These are phyloP conservation scores for Verasper variegatus DNA, from an alignment of 2,113 vertebrate genomes.

Conservation along the genomic window DNA sequence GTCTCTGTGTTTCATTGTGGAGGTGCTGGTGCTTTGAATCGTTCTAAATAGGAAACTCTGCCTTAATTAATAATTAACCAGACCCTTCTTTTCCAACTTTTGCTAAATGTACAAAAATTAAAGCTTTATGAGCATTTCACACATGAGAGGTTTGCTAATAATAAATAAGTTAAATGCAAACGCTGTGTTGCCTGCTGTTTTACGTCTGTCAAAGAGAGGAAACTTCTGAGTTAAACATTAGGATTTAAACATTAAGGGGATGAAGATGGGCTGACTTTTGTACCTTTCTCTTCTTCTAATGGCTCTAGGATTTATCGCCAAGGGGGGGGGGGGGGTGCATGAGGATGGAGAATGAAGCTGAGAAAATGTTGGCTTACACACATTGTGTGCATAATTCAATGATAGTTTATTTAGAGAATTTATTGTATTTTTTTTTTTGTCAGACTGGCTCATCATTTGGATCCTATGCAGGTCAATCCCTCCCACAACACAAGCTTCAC, in stretches of 20 bases:
- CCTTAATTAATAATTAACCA: constrained; percentile 60
- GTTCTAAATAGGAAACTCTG: constrained; percentile 61
- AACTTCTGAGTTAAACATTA: constrained; percentile 16
- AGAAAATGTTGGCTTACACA: not conserved
- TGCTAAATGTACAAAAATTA: constrained; percentile 64
- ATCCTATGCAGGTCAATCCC: no score
- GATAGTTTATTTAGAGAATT: not conserved
- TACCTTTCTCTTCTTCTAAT: not conserved
- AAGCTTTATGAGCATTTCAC: constrained; percentile 72
- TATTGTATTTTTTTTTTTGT: not conserved
- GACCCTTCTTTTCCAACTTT: constrained; percentile 56
- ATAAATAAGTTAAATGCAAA: constrained; percentile 73
- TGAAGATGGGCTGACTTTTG: not conserved
- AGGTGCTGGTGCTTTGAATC: constrained; percentile 21
- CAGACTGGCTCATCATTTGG: not conserved
- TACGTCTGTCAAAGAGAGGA: constrained; percentile 25
- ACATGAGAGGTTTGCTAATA: constrained; percentile 70
- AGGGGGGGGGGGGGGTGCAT: not conserved
- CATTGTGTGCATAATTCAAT: not conserved
- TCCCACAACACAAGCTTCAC: no score
- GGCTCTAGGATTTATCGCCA: not conserved
- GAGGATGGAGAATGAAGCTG: no score
- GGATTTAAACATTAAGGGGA: constrained; percentile 19
- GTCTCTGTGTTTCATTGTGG: constrained; percentile 33
- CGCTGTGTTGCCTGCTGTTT: constrained; percentile 40